Evolutionary conservation across 2,113 vertebrate species (phyloP).

Genomic region (Brachyhypopomus gauderio): DNA sequence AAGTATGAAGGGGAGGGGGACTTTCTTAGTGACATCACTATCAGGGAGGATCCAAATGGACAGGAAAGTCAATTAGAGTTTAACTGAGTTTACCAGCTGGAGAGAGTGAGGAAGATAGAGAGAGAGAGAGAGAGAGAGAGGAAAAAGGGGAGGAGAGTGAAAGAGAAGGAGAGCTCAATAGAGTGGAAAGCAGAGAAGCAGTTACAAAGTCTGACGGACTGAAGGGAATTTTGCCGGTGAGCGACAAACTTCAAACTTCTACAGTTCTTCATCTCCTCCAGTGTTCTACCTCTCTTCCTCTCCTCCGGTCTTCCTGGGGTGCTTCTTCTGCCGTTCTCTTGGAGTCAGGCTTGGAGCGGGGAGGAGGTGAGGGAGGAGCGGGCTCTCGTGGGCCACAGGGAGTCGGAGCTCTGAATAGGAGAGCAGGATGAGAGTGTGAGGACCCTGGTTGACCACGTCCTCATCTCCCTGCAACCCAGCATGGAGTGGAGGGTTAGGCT

Average conservation of each 20-base stretch:
- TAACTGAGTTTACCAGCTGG: conserved; percentile 75
- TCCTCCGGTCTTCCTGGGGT: not conserved
- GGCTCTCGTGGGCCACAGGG: conserved; percentile 64
- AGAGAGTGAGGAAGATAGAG: conserved; percentile 54
- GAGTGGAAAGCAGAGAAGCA: conserved; percentile 54
- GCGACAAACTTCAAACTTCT: conserved; percentile 16
- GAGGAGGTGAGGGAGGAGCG: conserved; percentile 55
- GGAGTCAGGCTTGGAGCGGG: not conserved
- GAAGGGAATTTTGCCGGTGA: conserved; percentile 17
- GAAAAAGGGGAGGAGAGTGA: conserved; percentile 51
- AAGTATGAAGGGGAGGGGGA: conserved; percentile 41
- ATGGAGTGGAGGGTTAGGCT: conserved; percentile 29
- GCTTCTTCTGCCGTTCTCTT: not conserved
- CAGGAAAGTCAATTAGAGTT: conserved; percentile 78
- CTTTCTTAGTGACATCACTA: conserved; percentile 71
- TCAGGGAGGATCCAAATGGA: conserved; percentile 69
- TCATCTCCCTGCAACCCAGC: conserved; percentile 6
- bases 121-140: conserved; percentile 56
- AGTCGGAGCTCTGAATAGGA: conserved; percentile 70
- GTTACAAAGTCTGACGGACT: conserved; percentile 50
- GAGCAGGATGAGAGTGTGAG: conserved; percentile 73
- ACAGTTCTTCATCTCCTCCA: not conserved
- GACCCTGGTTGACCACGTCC: not conserved
- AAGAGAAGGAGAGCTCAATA: conserved; percentile 44
- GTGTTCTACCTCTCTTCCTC: not conserved